Base-by-base conservation (phyloP, 2,888 invertebrate genomes). In the Athalia circularis region DNA sequence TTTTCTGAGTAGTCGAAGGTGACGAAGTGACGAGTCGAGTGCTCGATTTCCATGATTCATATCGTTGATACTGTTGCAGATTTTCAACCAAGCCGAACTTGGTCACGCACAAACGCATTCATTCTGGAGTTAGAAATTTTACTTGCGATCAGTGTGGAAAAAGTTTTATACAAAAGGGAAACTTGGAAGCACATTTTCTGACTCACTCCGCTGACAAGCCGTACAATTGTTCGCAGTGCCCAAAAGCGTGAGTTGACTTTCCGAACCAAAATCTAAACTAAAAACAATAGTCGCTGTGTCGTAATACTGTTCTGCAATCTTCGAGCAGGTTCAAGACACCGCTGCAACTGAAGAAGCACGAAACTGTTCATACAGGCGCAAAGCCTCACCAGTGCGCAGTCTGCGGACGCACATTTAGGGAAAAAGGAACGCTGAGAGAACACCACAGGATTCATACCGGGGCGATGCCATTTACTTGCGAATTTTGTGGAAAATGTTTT, bases 361-460 rank as follows among this genome's bases (percentile, higher is more conserved):
- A 91, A 78, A 92, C 92, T 7, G 92, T 93, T 43, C 94, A 94
- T 86, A 91, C 91, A 3, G 93, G 93, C 0, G 90, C 92, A 3
- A 94, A 93, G 85, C 93, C 93, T 0, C 93, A 93, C 85, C 92
- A 92, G 84, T 94, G 94, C 83, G 92, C 93, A 77, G 92, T 92
- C 52, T 94, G 94, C 83, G 93, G 93, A 0, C 89, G 93, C 81
- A 91, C 92, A 72, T 94, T 94, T 84, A 91, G 95, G 8, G 93
- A 95, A 80, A 93, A 94, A 76, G 94, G 95, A 61, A 95, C 95
- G 15, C 89, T 96, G 76, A 93, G 94, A 70, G 94, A 95, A 13
- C 96, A 96, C 86, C 93, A 94, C 85, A 93, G 95, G 50, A 94
- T 95, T 11, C 96, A 96, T 82, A 95, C 95, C 0, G 96, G 95